Percentiles rank a stretch among this genome's conserved stretches.
Evolutionary conservation across 2,113 vertebrate genomes (phyloP).

Genomic region (Etheostoma cragini): DNA sequence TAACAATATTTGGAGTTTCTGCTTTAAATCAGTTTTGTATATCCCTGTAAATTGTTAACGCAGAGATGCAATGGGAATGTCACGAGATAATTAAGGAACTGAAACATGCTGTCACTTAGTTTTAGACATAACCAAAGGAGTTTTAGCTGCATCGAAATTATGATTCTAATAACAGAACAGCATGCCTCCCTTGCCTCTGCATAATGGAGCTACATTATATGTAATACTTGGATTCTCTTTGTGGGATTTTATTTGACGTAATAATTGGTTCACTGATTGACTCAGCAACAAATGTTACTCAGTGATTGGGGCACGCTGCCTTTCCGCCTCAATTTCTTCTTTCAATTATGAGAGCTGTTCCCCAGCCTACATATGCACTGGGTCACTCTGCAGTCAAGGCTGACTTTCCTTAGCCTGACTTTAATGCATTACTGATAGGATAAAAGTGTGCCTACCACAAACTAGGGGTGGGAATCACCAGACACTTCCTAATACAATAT

Average conservation of each 20-base stretch:
- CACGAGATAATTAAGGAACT: not conserved
- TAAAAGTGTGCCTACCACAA: slow-evolving; percentile 12
- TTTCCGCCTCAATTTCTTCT: slow-evolving; percentile 33
- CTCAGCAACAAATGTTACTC: slow-evolving; percentile 28
- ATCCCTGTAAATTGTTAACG: not conserved
- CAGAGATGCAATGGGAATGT: not conserved
- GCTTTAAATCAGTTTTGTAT: slow-evolving; percentile 1
- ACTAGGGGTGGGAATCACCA: too few species aligned
- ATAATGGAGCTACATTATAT: not conserved
- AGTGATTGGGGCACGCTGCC: slow-evolving; percentile 54
- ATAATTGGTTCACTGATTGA: slow-evolving; percentile 42
- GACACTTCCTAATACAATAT: too few species aligned
- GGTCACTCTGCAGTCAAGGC: slow-evolving; percentile 27
- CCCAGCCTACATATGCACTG: not conserved
- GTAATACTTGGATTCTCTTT: not conserved
- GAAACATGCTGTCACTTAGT: slow-evolving; percentile 4
- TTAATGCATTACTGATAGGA: not conserved
- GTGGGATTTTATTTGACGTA: slow-evolving; percentile 18
- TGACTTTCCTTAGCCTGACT: slow-evolving; percentile 11
- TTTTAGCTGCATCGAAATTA: not conserved
- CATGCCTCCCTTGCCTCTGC: not conserved
- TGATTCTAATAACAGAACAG: not conserved
- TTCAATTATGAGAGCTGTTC: slow-evolving; percentile 37
- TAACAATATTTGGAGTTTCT: slow-evolving; percentile 26
- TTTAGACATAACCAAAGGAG: slow-evolving; percentile 13